phyloP scores from a whole-genome alignment of 2,888 invertebrate genomes.

The Ecdyonurus torrentis region DNA sequence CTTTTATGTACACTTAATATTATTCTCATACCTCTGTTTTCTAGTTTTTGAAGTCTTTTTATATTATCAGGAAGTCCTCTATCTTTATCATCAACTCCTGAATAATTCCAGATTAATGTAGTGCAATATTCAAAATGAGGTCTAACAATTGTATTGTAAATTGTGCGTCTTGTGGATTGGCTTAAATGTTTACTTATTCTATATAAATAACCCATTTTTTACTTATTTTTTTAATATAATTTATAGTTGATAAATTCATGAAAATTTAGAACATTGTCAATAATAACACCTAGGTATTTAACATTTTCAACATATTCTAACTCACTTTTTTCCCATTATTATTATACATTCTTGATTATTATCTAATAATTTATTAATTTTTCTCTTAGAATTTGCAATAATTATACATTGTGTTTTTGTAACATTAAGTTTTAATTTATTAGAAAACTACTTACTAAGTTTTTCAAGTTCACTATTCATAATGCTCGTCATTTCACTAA shows the following conservation, averaged over 20 bases:
- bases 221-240: no score
- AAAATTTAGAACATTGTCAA: no score
- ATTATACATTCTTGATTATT: neutral
- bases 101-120: no score
- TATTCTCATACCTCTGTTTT: neutral
- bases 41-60: neutral
- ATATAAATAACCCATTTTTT: no score
- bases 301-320: neutral
- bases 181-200: no score
- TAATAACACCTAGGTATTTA: neutral
- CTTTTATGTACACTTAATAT: neutral
- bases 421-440: neutral
- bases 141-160: no score
- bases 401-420: neutral
- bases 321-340: neutral
- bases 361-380: neutral
- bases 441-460: neutral
- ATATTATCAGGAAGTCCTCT: no score
- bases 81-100: no score
- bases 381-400: neutral
- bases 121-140: no score
- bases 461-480: neutral
- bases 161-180: no score
- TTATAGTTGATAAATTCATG: no score
- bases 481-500: neutral